Percentiles rank a stretch among this genome's conserved stretches.
Conservation (phyloP, 2,797 vertebrate species). For the Threskiornis aethiopicus region DNA sequence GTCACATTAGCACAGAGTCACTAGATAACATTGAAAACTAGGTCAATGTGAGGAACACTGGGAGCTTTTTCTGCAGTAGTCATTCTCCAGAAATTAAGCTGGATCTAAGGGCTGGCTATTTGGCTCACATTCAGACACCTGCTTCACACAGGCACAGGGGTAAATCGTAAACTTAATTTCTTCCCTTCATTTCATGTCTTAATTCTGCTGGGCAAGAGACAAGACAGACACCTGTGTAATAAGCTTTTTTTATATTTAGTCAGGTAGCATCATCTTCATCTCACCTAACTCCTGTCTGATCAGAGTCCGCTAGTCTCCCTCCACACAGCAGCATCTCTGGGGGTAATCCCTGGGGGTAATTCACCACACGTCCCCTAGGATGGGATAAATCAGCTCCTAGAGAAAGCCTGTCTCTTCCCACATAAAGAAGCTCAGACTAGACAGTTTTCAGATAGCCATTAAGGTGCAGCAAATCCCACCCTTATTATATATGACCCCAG, state of each 20-base stretch:
- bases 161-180: conserved; percentile 22
- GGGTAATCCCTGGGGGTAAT: background rate
- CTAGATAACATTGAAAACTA: conserved; percentile 35
- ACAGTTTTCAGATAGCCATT: conserved; percentile 25
- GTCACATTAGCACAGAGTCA: conserved; percentile 25
- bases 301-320: background rate
- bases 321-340: background rate
- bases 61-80: conserved; percentile 23
- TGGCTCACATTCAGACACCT: conserved; percentile 24
- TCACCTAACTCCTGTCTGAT: background rate
- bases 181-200: conserved; percentile 8
- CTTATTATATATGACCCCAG: background rate
- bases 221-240: background rate
- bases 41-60: conserved; percentile 27
- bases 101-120: conserved; percentile 25
- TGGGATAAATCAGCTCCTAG: conserved; percentile 37
- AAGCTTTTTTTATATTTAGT: background rate
- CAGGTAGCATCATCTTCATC: background rate
- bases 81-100: conserved; percentile 48
- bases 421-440: background rate
- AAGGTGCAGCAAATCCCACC: conserved; percentile 25
- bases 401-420: background rate
- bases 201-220: conserved; percentile 1
- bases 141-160: background rate
- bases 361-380: background rate